These are phyloP conservation scores for Lepidurus packardi DNA, from an alignment of 1,140 invertebrate genomes.

Conservation along the genomic window DNA sequence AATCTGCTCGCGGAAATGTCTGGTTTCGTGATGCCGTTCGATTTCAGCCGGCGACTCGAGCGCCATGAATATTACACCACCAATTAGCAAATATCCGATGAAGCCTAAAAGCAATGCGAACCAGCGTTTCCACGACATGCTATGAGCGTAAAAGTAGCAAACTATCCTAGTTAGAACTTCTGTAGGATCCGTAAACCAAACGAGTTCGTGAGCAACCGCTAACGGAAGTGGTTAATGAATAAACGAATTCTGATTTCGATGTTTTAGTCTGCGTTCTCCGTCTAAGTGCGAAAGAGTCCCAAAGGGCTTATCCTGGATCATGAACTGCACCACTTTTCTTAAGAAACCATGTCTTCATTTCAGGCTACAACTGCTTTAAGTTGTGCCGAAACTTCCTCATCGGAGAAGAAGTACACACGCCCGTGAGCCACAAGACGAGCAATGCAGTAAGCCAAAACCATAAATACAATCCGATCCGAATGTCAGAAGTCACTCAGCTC, in stretches of 20 bases:
- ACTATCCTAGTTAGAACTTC: not conserved
- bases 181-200: not conserved
- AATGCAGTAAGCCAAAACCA: not conserved
- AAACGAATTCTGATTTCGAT: not conserved
- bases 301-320: not conserved
- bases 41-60: constrained; percentile 64
- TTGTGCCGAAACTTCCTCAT: not conserved
- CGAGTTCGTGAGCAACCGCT: not conserved
- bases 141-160: not conserved
- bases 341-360: constrained; percentile 19
- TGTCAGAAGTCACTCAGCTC: not conserved
- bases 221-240: not conserved
- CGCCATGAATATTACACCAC: constrained; percentile 67
- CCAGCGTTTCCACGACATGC: constrained; percentile 29
- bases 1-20: constrained; percentile 42
- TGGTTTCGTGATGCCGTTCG: constrained; percentile 50
- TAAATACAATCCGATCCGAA: not conserved
- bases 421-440: not conserved
- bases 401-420: not conserved
- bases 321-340: not conserved
- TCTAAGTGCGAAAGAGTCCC: no score
- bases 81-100: constrained; percentile 62
- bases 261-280: no score
- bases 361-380: not conserved
- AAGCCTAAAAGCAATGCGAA: constrained; percentile 55